phyloP scores from a whole-genome alignment of 1,140 invertebrate species.

The Monochamus saltuarius region DNA sequence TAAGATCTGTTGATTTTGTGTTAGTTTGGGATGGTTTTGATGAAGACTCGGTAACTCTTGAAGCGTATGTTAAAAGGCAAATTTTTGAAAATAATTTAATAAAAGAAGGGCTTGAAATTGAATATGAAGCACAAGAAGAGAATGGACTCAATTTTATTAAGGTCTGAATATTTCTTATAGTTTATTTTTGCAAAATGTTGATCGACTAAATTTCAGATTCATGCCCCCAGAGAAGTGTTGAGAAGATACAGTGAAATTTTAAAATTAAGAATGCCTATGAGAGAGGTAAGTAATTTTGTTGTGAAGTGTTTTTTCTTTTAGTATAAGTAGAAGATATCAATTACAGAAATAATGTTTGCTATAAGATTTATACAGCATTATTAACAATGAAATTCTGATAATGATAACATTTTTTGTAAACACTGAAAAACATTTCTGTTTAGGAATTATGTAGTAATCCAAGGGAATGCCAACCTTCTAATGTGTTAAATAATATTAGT shows the following conservation, averaged over 20 bases:
- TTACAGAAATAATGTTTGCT: too few relatives aligned
- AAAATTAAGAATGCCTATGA: conserved; percentile 93
- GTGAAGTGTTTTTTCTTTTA: conserved; percentile 6
- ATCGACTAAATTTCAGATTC: conserved; percentile 62
- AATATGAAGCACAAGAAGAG: conserved; percentile 62
- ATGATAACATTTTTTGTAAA: too few relatives aligned
- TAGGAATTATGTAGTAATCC: conserved; percentile 47
- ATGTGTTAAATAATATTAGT: conserved; percentile 42
- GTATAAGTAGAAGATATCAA: neutral
- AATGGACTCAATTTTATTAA: conserved; percentile 70
- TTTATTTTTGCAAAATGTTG: neutral
- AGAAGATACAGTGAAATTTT: conserved; percentile 90
- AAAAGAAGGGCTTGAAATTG: conserved; percentile 68
- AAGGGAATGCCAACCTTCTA: conserved; percentile 39
- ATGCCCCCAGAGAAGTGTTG: conserved; percentile 83
- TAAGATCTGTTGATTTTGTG: conserved; percentile 72
- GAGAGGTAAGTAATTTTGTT: conserved; percentile 61
- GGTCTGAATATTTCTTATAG: conserved; percentile 44
- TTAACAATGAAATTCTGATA: neutral
- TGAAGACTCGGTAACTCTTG: conserved; percentile 52
- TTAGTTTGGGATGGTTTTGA: conserved; percentile 68
- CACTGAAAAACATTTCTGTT: conserved; percentile 22
- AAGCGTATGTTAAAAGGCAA: conserved; percentile 53
- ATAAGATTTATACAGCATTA: neutral
- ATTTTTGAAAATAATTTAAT: conserved; percentile 69